A percentile compares a stretch with the other conserved stretches of the same genome.
These are phyloP conservation scores for Pantherophis guttatus DNA, from an alignment of 2,113 vertebrate species.

Conservation along the genomic window DNA sequence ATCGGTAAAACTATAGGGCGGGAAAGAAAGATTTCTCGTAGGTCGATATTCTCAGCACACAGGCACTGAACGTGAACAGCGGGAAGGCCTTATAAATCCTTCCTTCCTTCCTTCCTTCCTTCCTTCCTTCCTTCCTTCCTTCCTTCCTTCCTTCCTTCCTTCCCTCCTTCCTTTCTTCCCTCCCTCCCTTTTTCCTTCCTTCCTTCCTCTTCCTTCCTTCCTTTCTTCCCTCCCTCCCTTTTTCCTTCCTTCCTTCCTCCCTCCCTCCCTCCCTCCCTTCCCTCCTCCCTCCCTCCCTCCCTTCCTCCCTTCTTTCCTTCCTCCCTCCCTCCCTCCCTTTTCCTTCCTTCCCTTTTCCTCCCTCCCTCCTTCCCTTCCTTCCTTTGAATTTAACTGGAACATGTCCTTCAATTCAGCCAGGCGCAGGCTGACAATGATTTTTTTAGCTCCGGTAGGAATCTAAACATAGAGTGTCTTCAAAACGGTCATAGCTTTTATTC, in stretches of 20 bases:
- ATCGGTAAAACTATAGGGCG: background rate
- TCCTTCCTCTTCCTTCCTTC: no score
- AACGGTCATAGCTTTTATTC: background rate
- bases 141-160: no score
- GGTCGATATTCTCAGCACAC: background rate
- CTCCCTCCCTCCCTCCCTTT: background rate
- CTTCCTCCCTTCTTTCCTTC: background rate
- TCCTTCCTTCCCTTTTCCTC: rapidly evolving
- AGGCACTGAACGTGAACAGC: background rate
- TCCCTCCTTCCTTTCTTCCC: no score
- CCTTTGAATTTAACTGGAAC: background rate
- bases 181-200: no score
- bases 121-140: no score
- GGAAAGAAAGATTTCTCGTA: background rate
- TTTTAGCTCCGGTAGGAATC: background rate
- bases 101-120: background rate
- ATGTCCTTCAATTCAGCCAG: background rate
- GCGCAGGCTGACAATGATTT: background rate
- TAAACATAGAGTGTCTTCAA: background rate
- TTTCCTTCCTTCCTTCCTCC: background rate
- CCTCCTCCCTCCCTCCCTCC: background rate
- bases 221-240: no score
- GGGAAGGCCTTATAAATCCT: background rate
- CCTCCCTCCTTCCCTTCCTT: background rate
- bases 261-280: background rate